These are phyloP conservation scores for Pharmacophagus antenor DNA, from an alignment of 2,888 invertebrate genomes.

Conservation along the genomic window DNA sequence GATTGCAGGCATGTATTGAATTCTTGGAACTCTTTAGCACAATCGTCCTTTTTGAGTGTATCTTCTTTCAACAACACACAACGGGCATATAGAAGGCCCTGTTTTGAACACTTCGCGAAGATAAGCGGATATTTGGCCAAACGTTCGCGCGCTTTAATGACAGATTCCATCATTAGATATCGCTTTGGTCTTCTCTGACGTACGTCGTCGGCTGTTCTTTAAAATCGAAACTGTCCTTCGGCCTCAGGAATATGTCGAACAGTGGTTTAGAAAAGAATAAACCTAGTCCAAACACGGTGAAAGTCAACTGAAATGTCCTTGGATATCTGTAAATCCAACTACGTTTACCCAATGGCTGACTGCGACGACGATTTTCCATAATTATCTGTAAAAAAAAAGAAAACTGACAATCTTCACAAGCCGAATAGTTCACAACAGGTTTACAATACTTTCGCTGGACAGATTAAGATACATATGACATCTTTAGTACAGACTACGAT, in stretches of 20 bases:
- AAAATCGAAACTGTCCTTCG: slow-evolving; percentile 47
- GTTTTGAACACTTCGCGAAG: slow-evolving; percentile 86
- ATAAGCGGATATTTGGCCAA: slow-evolving; percentile 87
- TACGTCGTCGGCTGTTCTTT: slow-evolving; percentile 56
- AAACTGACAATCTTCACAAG: background rate
- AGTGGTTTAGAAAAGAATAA: slow-evolving; percentile 86
- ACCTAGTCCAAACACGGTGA: slow-evolving; percentile 73
- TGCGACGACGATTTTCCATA: slow-evolving; percentile 66
- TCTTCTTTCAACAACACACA: slow-evolving; percentile 89
- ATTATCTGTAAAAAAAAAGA: slow-evolving; percentile 47
- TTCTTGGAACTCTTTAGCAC: slow-evolving; percentile 87
- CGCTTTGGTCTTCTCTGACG: slow-evolving; percentile 20
- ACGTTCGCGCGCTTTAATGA: slow-evolving; percentile 87
- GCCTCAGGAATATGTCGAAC: slow-evolving; percentile 83
- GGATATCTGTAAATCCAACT: slow-evolving; percentile 84
- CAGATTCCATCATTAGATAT: slow-evolving; percentile 85
- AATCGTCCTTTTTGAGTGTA: slow-evolving; percentile 86
- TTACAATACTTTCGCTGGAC: background rate
- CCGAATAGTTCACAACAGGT: slow-evolving; percentile 18
- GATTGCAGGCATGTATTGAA: slow-evolving; percentile 87
- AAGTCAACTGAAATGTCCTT: slow-evolving; percentile 76
- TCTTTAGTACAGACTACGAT: background rate
- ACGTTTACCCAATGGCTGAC: slow-evolving; percentile 75
- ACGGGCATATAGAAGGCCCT: slow-evolving; percentile 86
- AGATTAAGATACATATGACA: slow-evolving; percentile 18